phyloP scores from a whole-genome alignment of 2,888 invertebrate genomes.

The Bibio marci region DNA sequence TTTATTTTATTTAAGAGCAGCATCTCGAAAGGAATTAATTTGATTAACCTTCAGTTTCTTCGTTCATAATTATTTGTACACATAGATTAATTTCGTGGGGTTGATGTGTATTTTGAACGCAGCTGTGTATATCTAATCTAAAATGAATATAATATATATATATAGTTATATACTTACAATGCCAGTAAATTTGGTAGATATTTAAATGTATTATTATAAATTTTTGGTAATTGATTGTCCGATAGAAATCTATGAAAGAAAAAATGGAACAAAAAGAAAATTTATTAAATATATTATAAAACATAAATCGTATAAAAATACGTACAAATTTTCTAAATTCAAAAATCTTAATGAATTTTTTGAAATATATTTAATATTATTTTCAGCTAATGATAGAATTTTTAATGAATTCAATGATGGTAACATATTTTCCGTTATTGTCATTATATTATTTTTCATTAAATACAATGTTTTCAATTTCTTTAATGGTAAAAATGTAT shows the following conservation, averaged over 20 bases:
- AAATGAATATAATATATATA: too few species aligned
- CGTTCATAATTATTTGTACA: too few species aligned
- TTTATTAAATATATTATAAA: not conserved
- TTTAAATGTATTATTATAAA: conserved; percentile 25
- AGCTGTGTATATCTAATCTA: too few species aligned
- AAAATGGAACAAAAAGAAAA: not conserved
- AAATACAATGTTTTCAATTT: conserved; percentile 32
- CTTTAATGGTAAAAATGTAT: conserved; percentile 25
- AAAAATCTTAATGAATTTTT: conserved; percentile 23
- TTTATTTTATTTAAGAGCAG: too few species aligned
- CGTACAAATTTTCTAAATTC: conserved; percentile 31
- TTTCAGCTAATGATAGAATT: conserved; percentile 32
- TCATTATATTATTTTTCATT: conserved; percentile 27
- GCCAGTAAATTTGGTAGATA: not conserved
- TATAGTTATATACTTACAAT: not conserved
- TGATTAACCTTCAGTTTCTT: too few species aligned
- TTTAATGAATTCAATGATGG: conserved; percentile 22
- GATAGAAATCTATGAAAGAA: conserved; percentile 30
- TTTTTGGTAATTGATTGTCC: conserved; percentile 28
- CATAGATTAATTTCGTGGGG: too few species aligned
- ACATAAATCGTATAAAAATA: conserved; percentile 11
- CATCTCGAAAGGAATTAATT: too few species aligned
- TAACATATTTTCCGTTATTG: conserved; percentile 22
- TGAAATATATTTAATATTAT: conserved; percentile 23
- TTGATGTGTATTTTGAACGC: too few species aligned